A percentile compares a stretch with the other conserved stretches of the same genome.
Evolutionary conservation across 2,113 vertebrate genomes (phyloP).

Genomic region (Willisornis vidua): DNA sequence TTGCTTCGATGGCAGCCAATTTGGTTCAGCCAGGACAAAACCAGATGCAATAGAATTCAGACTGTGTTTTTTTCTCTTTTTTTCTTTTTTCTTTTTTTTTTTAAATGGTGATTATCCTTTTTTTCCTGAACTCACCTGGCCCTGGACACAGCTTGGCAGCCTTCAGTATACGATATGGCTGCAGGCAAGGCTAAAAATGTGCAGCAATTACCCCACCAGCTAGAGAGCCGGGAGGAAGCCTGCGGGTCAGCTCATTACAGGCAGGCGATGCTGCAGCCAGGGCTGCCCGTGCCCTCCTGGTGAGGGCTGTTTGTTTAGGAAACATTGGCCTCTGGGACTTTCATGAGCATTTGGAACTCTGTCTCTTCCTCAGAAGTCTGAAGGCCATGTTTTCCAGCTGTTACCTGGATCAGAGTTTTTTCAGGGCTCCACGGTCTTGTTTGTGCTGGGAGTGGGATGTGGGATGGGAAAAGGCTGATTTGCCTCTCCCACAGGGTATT

Average conservation of each 20-base stretch:
- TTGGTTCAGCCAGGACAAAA: constrained; percentile 8
- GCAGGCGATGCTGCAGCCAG: not conserved
- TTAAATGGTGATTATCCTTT: not conserved
- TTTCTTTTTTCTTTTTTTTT: not conserved
- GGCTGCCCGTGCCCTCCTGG: not conserved
- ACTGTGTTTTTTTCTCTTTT: not conserved
- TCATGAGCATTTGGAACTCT: not conserved
- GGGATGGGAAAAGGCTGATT: not conserved
- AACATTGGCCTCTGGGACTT: not conserved
- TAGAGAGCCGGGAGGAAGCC: not conserved
- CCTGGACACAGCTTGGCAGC: not conserved
- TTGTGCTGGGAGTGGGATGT: not conserved
- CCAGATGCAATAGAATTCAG: not conserved
- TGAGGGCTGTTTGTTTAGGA: not conserved
- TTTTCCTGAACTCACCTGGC: not conserved
- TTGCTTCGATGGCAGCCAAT: constrained; percentile 46
- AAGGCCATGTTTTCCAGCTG: not conserved
- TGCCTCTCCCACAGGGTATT: accelerated
- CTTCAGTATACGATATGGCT: not conserved
- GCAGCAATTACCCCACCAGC: not conserved
- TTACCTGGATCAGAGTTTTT: not conserved
- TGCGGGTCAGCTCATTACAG: not conserved
- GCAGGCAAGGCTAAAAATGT: constrained; percentile 51
- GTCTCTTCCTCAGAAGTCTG: not conserved
- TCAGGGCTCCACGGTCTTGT: accelerated